Percentiles rank a stretch among this genome's conserved stretches.
phyloP scores from a whole-genome alignment of 2,888 invertebrate genomes.

The Heliconius erato region DNA sequence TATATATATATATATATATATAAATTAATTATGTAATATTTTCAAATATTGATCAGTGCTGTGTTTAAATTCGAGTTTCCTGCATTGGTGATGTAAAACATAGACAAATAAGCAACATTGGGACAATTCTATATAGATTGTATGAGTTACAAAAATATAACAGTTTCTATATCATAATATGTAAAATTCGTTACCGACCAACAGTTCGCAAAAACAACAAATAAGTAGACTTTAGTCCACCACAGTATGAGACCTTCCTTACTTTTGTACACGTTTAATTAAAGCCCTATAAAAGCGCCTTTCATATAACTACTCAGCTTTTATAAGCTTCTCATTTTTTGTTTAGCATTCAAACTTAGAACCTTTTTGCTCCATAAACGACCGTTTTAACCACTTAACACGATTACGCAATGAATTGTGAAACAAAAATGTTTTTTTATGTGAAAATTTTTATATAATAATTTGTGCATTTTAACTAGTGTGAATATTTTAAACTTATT shows the following conservation, averaged over 20 bases:
- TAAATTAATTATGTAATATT: too few relatives aligned
- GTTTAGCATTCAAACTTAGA: slow-evolving; percentile 7
- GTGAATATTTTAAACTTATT: too few relatives aligned
- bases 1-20: too few relatives aligned
- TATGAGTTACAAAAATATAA: neutral
- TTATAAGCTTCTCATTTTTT: slow-evolving; percentile 35
- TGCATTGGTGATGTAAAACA: too few relatives aligned
- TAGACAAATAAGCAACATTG: too few relatives aligned
- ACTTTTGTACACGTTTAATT: slow-evolving; percentile 38
- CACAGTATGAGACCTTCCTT: neutral
- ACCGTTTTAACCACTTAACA: slow-evolving; percentile 10
- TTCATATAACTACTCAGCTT: slow-evolving; percentile 36
- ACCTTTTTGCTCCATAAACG: neutral
- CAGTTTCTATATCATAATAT: too few relatives aligned
- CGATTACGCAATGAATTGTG: slow-evolving; percentile 4
- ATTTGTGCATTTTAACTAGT: too few relatives aligned
- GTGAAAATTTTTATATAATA: neutral
- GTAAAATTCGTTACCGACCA: neutral
- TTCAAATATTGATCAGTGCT: too few relatives aligned
- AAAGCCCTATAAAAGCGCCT: slow-evolving; percentile 31
- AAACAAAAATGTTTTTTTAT: neutral
- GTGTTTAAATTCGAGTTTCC: too few relatives aligned
- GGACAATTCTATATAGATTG: too few relatives aligned
- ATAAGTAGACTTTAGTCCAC: neutral
- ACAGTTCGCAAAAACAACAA: neutral